phyloP scores from a whole-genome alignment of 2,797 vertebrate species.

The Botia almorhae region DNA sequence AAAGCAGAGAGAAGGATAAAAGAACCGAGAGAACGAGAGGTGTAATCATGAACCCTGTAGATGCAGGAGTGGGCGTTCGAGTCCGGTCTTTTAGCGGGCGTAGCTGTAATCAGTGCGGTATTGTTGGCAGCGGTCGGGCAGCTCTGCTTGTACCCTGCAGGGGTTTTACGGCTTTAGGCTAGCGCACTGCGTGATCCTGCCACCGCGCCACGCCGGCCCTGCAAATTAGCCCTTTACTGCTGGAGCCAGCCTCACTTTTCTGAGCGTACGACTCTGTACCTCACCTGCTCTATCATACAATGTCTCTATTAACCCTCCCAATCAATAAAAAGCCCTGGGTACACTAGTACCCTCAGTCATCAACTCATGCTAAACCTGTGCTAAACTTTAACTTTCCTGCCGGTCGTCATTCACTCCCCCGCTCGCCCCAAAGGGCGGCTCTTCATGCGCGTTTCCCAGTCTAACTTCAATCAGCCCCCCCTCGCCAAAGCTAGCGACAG shows the following conservation, averaged over 20 bases:
- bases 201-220: background rate
- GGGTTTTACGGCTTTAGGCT: conserved; percentile 57
- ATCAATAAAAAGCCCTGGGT: conserved; percentile 32
- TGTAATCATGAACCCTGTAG: conserved; percentile 52
- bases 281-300: conserved; percentile 39
- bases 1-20: conserved; percentile 2
- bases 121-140: conserved; percentile 76
- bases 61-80: conserved; percentile 53
- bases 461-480: conserved; percentile 35
- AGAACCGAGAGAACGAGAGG: conserved; percentile 36
- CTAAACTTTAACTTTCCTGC: conserved; percentile 38
- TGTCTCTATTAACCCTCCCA: conserved; percentile 51
- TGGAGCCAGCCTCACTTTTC: conserved; percentile 21
- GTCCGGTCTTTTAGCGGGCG: conserved; percentile 59
- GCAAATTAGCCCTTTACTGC: conserved; percentile 48
- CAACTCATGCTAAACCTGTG: conserved; percentile 22
- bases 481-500: background rate
- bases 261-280: conserved; percentile 14
- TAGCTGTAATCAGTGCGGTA: conserved; percentile 80
- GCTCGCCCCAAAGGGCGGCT: conserved; percentile 15
- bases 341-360: background rate
- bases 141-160: conserved; percentile 60
- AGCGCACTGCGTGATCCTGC: conserved; percentile 55
- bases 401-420: conserved; percentile 24
- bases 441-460: background rate